Conservation (phyloP, 2,113 vertebrate species). For the Paracanthobrama guichenoti region DNA sequence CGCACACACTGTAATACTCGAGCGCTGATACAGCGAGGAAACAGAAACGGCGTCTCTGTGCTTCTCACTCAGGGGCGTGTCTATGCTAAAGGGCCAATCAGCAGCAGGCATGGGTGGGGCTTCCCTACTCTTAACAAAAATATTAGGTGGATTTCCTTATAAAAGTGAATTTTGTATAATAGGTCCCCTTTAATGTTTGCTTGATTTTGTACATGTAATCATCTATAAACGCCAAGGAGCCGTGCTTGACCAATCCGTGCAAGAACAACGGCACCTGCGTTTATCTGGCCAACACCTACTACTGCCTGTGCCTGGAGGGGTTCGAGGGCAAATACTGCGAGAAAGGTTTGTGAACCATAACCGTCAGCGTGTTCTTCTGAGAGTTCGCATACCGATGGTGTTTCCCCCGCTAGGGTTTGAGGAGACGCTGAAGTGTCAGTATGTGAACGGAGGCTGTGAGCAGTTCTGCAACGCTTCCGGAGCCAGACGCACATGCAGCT, state of each 20-base stretch:
- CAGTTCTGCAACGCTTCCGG: slow-evolving; percentile 81
- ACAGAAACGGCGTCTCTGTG: no score
- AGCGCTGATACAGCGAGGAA: no score
- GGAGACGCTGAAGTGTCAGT: slow-evolving; percentile 76
- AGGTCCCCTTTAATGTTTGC: no score
- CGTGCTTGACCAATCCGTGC: slow-evolving; percentile 67
- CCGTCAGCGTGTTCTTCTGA: background rate
- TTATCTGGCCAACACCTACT: slow-evolving; percentile 36
- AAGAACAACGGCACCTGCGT: slow-evolving; percentile 66
- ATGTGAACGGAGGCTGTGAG: slow-evolving; percentile 82
- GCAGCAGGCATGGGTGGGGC: no score
- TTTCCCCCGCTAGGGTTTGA: slow-evolving; percentile 65
- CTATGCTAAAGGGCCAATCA: no score
- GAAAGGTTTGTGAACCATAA: slow-evolving; percentile 52
- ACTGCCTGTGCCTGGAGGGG: slow-evolving; percentile 66
- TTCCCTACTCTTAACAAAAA: no score
- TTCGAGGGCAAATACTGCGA: slow-evolving; percentile 69
- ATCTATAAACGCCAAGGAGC: slow-evolving; percentile 49
- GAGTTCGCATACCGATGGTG: background rate
- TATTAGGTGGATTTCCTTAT: no score
- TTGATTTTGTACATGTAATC: background rate
- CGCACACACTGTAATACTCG: no score
- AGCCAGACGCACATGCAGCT: slow-evolving; percentile 72
- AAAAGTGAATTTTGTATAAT: no score
- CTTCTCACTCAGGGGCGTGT: no score